These are phyloP conservation scores for Phenganax marumi DNA, from an alignment of 92 coral and sea anemone species.

Conservation along the genomic window DNA sequence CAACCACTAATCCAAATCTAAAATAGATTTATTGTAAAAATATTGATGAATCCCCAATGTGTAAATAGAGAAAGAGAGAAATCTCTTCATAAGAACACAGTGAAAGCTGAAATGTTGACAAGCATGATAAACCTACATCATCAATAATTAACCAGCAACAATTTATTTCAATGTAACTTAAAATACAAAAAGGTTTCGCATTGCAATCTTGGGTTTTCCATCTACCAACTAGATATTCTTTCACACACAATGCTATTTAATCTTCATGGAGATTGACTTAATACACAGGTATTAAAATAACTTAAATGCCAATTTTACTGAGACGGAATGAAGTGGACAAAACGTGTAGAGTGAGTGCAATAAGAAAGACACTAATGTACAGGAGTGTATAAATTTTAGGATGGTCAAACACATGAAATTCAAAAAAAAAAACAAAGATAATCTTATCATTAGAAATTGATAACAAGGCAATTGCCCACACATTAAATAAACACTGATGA, in stretches of 20 bases:
- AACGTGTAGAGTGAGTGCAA: not conserved
- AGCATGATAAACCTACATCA: not conserved
- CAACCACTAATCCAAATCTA: conserved; percentile 33
- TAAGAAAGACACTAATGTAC: too few species aligned
- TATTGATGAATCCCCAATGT: too few species aligned
- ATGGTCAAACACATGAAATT: not conserved
- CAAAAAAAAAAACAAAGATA: not conserved
- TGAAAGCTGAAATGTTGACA: not conserved
- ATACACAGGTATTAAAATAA: too few species aligned
- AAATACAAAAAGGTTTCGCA: too few species aligned
- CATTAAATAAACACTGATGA: not conserved
- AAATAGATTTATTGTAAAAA: not conserved
- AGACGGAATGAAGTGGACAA: too few species aligned
- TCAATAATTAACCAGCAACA: too few species aligned
- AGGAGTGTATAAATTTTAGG: not conserved
- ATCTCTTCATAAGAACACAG: not conserved
- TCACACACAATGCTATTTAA: too few species aligned
- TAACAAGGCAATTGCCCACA: not conserved
- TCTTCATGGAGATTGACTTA: too few species aligned
- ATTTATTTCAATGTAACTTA: too few species aligned
- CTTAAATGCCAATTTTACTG: too few species aligned
- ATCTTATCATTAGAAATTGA: not conserved
- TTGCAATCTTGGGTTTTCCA: too few species aligned
- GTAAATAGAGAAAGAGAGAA: not conserved
- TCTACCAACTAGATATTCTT: too few species aligned